These are phyloP conservation scores for Brachionus koreanus DNA, from an alignment of 1,140 invertebrate genomes.

Conservation along the genomic window DNA sequence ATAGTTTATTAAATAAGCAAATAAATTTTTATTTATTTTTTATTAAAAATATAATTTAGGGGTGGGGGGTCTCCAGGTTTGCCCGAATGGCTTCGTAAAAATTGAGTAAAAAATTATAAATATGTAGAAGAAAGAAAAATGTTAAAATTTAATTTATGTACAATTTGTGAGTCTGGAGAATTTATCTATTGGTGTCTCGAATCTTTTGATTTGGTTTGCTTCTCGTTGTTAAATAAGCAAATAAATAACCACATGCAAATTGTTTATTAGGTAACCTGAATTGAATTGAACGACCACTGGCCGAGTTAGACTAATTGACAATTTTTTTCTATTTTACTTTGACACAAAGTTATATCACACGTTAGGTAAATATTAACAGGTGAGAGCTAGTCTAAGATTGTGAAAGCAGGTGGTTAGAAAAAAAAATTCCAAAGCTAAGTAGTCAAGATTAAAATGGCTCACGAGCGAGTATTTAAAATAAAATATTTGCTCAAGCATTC, in stretches of 20 bases:
- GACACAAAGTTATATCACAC: background rate
- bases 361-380: slow-evolving; percentile 5
- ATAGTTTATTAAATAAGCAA: too few relatives aligned
- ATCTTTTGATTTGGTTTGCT: too few relatives aligned
- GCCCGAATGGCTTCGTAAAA: too few relatives aligned
- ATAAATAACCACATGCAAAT: background rate
- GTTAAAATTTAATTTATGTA: too few relatives aligned
- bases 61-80: too few relatives aligned
- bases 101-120: too few relatives aligned
- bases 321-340: background rate
- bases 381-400: background rate
- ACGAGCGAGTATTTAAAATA: slow-evolving; percentile 12
- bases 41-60: too few relatives aligned
- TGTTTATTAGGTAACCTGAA: background rate
- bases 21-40: too few relatives aligned
- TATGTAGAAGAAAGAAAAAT: too few relatives aligned
- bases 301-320: background rate
- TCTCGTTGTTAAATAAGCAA: too few relatives aligned
- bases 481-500: slow-evolving; percentile 22
- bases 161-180: too few relatives aligned
- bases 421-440: background rate
- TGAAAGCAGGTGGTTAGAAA: background rate
- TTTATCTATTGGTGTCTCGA: too few relatives aligned
- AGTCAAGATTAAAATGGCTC: background rate
- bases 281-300: background rate